Evolutionary conservation across 2,797 vertebrate genomes (phyloP), one percentile per base, ranked within the genome.

Genomic region (Sandelia bainsii): DNA sequence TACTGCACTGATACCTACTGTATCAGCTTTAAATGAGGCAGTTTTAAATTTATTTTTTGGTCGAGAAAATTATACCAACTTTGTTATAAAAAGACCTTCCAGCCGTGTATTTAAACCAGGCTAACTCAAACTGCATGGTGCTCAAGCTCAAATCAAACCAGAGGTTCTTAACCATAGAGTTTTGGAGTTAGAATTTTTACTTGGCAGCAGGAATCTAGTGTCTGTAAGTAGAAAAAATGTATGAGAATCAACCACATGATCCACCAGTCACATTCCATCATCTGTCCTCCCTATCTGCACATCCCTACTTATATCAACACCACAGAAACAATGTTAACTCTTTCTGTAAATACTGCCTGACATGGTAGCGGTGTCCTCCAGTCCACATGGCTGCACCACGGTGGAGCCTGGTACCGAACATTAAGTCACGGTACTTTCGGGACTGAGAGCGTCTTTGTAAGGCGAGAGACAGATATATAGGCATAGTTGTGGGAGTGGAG

Each of bases 351-450:
- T 53, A 78, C 72, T 52, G 76, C 62, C 45, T 59, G 59, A 66
- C 62, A 63, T 51, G 39, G 62, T 19, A 78, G 72, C 72, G 45
- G 52, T 67, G 29, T 72, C 69, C 67, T 77, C 62, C 69, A 62
- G 39, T 68, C 74, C 42, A 27, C 27, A 32, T 58, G 81, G 70
- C 80, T 32, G 77, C 72, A 73, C 64, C 79, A 29, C 17, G 22
- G 76, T 77, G 85, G 84, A 83, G 92, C 87, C 89, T 92, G 92
- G 93, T 89, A 94, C 89, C 10, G 44, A 69, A 72, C 72, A 79
- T 89, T 91, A 81, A 89, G 88, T 91, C 93, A 86, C 48, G 49
- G 52, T 27, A 70, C 72, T 73, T 75, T 74, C 2, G 23, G 82
- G 74, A 80, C 88, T 64, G 81, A 88, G 89, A 77, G 85, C 74